A percentile compares a stretch with the other conserved stretches of the same genome.
Conservation (phyloP, 2,888 invertebrate species). For the Auanema sp. region DNA sequence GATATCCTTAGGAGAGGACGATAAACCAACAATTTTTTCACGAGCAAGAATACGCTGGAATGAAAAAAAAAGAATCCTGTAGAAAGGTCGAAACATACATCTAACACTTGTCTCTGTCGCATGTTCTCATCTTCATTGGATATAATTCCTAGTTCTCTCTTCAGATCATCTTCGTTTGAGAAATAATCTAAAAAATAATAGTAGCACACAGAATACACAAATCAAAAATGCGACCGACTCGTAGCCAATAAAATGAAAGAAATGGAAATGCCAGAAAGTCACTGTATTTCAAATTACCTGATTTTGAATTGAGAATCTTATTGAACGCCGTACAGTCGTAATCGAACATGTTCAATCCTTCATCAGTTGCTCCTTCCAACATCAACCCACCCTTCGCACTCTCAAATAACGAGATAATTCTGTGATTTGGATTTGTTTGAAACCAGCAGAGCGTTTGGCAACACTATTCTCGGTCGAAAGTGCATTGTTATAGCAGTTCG, state of each 20-base stretch:
- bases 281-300: constrained; percentile 1
- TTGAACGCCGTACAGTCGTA: constrained; percentile 17
- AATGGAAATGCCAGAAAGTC: too few species aligned
- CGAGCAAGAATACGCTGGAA: neutral
- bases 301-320: constrained; percentile 11
- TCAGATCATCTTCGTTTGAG: neutral
- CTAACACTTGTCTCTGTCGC: neutral
- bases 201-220: too few species aligned
- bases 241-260: neutral
- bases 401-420: constrained; percentile 6
- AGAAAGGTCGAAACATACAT: neutral
- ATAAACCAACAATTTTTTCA: neutral
- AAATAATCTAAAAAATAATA: neutral
- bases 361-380: neutral
- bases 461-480: constrained; percentile 57
- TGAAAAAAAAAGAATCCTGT: neutral
- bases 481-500: constrained; percentile 41
- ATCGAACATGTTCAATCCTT: constrained; percentile 8
- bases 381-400: constrained; percentile 7
- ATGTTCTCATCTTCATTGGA: neutral
- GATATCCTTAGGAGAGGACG: neutral
- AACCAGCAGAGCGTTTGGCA: constrained; percentile 43
- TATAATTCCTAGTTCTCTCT: neutral
- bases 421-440: too few species aligned
- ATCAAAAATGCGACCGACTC: too few species aligned